A percentile compares a stretch with the other conserved stretches of the same genome.
Conservation (phyloP, 2,888 invertebrate species). For the Cosmorhoe ocellata region DNA sequence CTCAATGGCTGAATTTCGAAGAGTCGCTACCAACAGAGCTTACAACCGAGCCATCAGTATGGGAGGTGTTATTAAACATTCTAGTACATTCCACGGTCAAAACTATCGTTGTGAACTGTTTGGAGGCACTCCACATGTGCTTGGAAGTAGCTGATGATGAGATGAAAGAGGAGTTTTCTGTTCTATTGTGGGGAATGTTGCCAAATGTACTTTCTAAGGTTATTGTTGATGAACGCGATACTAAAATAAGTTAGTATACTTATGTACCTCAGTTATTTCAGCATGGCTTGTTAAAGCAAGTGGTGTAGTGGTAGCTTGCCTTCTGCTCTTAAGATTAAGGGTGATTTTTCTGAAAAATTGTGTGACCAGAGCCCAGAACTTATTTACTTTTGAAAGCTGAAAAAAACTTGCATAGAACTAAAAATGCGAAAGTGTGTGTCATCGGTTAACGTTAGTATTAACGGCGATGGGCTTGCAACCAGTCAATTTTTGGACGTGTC, state of each 20-base stretch:
- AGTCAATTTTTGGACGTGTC: too few species aligned
- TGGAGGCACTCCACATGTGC: slow-evolving; percentile 54
- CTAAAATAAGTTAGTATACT: slow-evolving; percentile 51
- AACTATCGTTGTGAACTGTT: slow-evolving; percentile 53
- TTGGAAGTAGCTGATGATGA: slow-evolving; percentile 55
- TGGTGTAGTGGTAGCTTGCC: too few species aligned
- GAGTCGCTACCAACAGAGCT: slow-evolving; percentile 62
- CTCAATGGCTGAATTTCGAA: slow-evolving; percentile 69
- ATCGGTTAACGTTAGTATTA: too few species aligned
- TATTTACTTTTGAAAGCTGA: too few species aligned
- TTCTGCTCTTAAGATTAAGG: too few species aligned
- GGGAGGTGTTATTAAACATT: slow-evolving; percentile 65
- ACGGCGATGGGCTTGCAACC: too few species aligned
- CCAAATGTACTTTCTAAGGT: slow-evolving; percentile 62
- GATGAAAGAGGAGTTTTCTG: slow-evolving; percentile 52
- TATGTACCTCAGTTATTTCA: too few species aligned
- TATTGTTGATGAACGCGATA: slow-evolving; percentile 53
- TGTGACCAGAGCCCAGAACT: too few species aligned
- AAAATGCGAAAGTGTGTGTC: too few species aligned
- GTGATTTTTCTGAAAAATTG: too few species aligned
- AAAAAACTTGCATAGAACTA: too few species aligned
- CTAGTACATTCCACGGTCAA: slow-evolving; percentile 51
- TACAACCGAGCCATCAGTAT: slow-evolving; percentile 54
- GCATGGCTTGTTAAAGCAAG: too few species aligned
- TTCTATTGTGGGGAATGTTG: slow-evolving; percentile 58